A percentile compares a stretch with the other conserved stretches of the same genome.
Evolutionary conservation across 2,888 invertebrate genomes (phyloP).

Genomic region (Pristionchus maxplancki): DNA sequence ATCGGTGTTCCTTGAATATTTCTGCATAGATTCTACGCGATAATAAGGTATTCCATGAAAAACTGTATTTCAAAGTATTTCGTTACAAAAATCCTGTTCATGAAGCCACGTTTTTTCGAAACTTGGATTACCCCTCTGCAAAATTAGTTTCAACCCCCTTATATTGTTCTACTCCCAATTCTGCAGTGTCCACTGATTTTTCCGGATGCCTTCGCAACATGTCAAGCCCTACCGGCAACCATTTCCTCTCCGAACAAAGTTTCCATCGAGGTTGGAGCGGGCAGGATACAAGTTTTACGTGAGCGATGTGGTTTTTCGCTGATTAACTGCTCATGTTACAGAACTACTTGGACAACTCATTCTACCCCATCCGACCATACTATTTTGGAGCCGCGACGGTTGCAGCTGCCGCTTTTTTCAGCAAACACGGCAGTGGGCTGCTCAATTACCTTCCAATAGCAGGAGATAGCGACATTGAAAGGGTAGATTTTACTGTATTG

Average conservation of each 20-base stretch:
- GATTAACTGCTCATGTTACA: neutral
- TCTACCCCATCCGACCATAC: constrained; percentile 31
- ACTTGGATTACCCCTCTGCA: no score
- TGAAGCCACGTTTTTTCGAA: no score
- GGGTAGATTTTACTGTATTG: neutral
- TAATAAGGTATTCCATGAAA: no score
- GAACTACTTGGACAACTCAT: constrained; percentile 47
- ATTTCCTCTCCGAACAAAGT: constrained; percentile 14
- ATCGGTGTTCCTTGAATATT: no score
- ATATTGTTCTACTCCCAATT: no score
- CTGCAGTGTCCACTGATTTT: no score
- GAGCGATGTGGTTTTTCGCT: neutral
- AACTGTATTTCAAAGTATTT: no score
- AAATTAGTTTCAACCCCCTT: no score
- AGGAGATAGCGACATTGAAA: neutral
- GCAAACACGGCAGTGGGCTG: neutral
- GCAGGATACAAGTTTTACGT: constrained; percentile 34
- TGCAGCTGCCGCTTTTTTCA: constrained; percentile 35
- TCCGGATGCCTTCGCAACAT: neutral
- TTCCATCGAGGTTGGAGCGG: constrained; percentile 42
- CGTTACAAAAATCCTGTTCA: no score
- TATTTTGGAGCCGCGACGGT: neutral
- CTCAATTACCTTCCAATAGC: neutral
- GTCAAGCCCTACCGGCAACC: neutral
- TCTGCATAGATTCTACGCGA: no score